These are phyloP conservation scores for Phyto melanocephala DNA, from an alignment of 2,888 invertebrate genomes.

Conservation along the genomic window DNA sequence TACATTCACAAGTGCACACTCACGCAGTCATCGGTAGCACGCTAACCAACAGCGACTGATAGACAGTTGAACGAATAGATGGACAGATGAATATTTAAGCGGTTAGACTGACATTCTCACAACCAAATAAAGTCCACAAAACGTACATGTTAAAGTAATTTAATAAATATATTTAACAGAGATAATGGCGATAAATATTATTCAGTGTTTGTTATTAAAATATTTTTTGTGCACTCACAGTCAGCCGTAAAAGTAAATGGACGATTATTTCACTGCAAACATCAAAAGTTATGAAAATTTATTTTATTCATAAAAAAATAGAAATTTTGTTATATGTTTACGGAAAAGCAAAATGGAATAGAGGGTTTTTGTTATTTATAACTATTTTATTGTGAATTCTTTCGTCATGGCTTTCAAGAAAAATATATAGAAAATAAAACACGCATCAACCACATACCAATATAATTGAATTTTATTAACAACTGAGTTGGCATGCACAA, in stretches of 20 bases:
- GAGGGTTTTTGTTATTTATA: no score
- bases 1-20: neutral
- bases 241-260: neutral
- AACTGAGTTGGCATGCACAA: no score
- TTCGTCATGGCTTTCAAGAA: no score
- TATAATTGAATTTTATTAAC: no score
- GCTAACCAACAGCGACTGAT: neutral
- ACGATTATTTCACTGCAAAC: neutral
- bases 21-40: neutral
- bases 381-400: no score
- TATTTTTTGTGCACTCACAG: neutral
- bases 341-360: no score
- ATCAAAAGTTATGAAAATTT: no score
- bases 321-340: no score
- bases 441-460: no score
- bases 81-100: neutral
- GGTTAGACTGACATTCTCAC: neutral
- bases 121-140: constrained; percentile 33
- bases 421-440: no score
- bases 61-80: neutral
- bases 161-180: constrained; percentile 14
- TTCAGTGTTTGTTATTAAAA: constrained; percentile 15
- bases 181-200: constrained; percentile 36
- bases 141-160: constrained; percentile 28
- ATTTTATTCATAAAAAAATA: no score